Conservation (phyloP, 2,888 invertebrate species). For the Hydroisotoma schaefferi region DNA sequence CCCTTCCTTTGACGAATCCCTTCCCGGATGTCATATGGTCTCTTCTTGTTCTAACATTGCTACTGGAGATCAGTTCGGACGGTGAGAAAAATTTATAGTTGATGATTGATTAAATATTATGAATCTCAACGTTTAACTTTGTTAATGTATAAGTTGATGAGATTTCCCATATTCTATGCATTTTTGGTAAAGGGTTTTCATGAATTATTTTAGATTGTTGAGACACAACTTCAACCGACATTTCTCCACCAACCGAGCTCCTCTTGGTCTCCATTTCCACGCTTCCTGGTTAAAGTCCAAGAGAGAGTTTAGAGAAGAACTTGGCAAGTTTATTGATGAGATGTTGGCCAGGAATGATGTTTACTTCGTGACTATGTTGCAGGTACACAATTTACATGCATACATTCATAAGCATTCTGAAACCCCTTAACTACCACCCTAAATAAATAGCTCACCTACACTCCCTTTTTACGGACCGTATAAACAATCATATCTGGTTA, state of each 20-base stretch:
- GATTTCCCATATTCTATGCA: background rate
- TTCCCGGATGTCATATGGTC: slow-evolving; percentile 60
- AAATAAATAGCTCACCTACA: no score
- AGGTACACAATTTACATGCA: slow-evolving; percentile 51
- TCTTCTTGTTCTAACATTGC: slow-evolving; percentile 70
- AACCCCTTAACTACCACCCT: no score
- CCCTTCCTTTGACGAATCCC: slow-evolving; percentile 86
- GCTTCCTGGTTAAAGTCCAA: slow-evolving; percentile 93
- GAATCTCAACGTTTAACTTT: background rate
- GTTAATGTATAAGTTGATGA: background rate
- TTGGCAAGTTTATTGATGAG: slow-evolving; percentile 89
- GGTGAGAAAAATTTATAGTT: slow-evolving; percentile 9
- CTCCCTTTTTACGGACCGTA: background rate
- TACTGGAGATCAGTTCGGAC: slow-evolving; percentile 82
- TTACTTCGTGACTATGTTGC: slow-evolving; percentile 85
- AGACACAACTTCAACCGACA: slow-evolving; percentile 94
- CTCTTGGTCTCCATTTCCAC: slow-evolving; percentile 78
- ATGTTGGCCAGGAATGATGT: slow-evolving; percentile 84
- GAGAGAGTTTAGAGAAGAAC: slow-evolving; percentile 84
- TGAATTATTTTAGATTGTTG: slow-evolving; percentile 60
- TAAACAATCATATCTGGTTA: slow-evolving; percentile 12
- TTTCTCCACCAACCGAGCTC: slow-evolving; percentile 88
- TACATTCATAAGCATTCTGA: no score
- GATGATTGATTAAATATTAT: background rate
- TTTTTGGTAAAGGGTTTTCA: background rate